These are phyloP conservation scores for Tuta absoluta DNA, from an alignment of 2,888 invertebrate genomes.

Conservation along the genomic window DNA sequence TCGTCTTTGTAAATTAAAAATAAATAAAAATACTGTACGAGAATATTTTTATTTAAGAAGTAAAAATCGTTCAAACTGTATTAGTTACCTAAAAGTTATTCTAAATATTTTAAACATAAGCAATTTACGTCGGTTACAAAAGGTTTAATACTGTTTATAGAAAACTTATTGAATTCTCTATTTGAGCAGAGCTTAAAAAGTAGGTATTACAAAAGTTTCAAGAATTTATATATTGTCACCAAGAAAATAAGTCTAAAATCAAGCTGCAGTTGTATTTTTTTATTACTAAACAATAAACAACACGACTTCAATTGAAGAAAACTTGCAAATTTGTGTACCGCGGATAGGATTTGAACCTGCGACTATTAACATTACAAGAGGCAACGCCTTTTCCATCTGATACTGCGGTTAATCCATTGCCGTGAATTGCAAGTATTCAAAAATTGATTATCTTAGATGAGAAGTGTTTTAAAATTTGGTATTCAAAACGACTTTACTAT, in stretches of 20 bases:
- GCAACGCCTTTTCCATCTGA: too few relatives aligned
- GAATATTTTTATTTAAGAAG: neutral
- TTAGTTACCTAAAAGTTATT: neutral
- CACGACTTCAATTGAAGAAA: too few relatives aligned
- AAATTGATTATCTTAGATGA: too few relatives aligned
- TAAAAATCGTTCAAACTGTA: conserved; percentile 6
- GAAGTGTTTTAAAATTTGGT: too few relatives aligned
- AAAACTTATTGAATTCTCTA: conserved; percentile 11
- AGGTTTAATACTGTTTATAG: conserved; percentile 7
- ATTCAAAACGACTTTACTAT: too few relatives aligned
- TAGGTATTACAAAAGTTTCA: neutral
- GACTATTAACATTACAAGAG: too few relatives aligned
- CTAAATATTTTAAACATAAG: neutral
- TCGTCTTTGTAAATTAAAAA: neutral
- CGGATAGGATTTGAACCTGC: too few relatives aligned
- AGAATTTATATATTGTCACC: neutral
- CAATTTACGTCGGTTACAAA: neutral
- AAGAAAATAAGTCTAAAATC: neutral
- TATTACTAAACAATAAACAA: too few relatives aligned
- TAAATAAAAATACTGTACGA: neutral
- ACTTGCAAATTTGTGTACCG: too few relatives aligned
- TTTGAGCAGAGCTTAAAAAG: conserved; percentile 13
- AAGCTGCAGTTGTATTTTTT: too few relatives aligned
- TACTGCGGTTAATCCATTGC: too few relatives aligned
- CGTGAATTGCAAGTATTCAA: too few relatives aligned